Base-by-base conservation (phyloP, 2,797 vertebrate species). In the Uromys caudimaculatus region DNA sequence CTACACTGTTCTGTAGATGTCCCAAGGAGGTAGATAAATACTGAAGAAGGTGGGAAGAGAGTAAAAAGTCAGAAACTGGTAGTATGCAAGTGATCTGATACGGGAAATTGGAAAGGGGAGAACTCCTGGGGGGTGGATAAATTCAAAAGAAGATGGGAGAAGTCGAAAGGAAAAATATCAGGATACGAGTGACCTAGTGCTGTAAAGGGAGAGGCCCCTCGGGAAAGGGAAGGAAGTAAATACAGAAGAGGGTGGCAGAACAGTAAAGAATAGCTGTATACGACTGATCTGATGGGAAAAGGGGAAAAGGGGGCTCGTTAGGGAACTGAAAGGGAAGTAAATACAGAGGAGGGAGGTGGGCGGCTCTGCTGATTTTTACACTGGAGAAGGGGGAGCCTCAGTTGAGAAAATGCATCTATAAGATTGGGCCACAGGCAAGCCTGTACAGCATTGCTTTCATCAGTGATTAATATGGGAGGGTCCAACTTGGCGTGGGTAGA, bases 221-320 rank as follows among this genome's bases (percentile, higher is more conserved):
- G 11, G 29, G 35, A 6, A 56, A 23, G 10, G 50, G 14, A 54
- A 54, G 77, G 5, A 24, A 19, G 5, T 38, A 2, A 27, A 24
- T 14, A 12, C 1, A 52, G 32, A 78, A 38, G 35, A 78, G 16
- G 17, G 35, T 13, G 3, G 52, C 52, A 56, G 52, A 56, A 38
- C 21, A 12, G 52, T 24, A 21, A 23, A 21, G 19, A 81, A 38
- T 24, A 81, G 19, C 32, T 81, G 19, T 24, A 38, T 38, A 24
- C 5, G 23, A 24, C n/a, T 56, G 78, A 27, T 56, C 35, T 38
- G 3, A 24, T 27, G 23, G 35, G 11, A 1, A n/a, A 56, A 56
- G 6, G 11, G 11, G 29, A 1, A 14, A 14, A 23, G 11, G 0
- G 0, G 21, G 2, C 11, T 71, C 8, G 0, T 81, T 35, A n/a